Evolutionary conservation across 2,113 vertebrate species (phyloP), one percentile per base, ranked within the genome.

Genomic region (Tinamus guttatus): DNA sequence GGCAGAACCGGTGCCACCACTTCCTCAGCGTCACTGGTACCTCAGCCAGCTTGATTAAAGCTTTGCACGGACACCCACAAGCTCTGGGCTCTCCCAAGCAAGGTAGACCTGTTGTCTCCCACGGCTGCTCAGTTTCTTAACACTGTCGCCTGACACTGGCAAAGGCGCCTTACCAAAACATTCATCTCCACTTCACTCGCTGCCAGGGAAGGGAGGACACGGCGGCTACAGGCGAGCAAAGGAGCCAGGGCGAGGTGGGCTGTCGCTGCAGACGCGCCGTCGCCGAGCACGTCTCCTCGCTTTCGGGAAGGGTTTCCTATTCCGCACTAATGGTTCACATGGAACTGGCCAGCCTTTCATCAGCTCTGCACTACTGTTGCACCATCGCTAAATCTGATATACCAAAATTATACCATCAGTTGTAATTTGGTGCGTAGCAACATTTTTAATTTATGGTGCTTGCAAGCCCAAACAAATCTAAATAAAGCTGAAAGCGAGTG

Each of bases 171-270:
- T 49, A 30, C 24, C 30, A 22, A 79, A 69, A 1, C 1, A 81
- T 24, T 16, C 27, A 7, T 7, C 40, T 24, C 38, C 30, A n/a
- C 40, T 30, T 2, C 18, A 24, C 32, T 21, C 24, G 30, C 22
- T 24, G 20, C 2, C 8, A 81, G 32, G 34, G 22, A 90, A 87
- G n/a, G n/a, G 34, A 79, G 30, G 47, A 40, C 25, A 13, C 3
- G 51, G 38, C 28, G 47, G 4, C 51, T 16, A 27, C 0, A 51
- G 27, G 10, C 70, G 40, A 62, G 7, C 5, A 17, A 32, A 81
- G 18, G 7, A 80, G 32, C 0, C 0, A 0, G 1, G 38, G 32
- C 22, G 51, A 60, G 41, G 38, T 36, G 10, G 17, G 7, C 14
- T 47, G 41, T 56, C 4, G 38, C 25, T 63, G 24, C 13, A 83